These are phyloP conservation scores for Nyctalus aviator DNA, from an alignment of 2,797 vertebrate genomes.

Conservation along the genomic window DNA sequence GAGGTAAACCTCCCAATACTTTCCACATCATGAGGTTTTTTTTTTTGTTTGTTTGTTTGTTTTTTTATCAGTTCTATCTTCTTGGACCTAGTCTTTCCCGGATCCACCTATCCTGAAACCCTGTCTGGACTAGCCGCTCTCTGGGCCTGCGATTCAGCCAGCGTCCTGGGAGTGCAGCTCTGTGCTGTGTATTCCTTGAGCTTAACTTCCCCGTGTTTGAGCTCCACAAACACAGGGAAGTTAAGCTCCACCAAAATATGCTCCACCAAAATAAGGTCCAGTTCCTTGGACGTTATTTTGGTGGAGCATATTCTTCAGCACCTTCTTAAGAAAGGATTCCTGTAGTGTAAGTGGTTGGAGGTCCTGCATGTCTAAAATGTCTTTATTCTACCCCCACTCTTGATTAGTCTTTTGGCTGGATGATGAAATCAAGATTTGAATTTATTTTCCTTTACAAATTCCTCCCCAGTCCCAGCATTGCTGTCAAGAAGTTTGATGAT, in stretches of 20 bases:
- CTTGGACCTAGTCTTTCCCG: background rate
- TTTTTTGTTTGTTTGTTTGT: too few relatives aligned
- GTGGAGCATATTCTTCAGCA: background rate
- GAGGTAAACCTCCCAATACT: background rate
- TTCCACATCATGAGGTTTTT: background rate
- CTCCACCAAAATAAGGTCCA: too few relatives aligned
- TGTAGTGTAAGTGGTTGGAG: background rate
- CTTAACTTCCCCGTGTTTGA: background rate
- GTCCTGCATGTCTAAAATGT: background rate
- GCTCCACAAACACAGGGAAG: too few relatives aligned
- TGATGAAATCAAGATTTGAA: constrained; percentile 21
- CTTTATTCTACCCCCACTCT: background rate
- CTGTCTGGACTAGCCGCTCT: background rate
- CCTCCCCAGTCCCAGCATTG: background rate
- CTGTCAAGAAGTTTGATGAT: background rate
- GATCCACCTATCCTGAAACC: background rate
- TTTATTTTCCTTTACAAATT: background rate
- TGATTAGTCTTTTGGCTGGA: background rate
- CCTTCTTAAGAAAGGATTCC: background rate
- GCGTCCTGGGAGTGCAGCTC: background rate
- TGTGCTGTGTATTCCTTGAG: background rate
- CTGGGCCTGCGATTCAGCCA: background rate
- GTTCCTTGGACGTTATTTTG: background rate
- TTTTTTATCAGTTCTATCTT: background rate
- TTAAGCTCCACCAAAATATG: too few relatives aligned